Evolutionary conservation across 2,113 vertebrate genomes (phyloP).

Genomic region (Nicator chloris): DNA sequence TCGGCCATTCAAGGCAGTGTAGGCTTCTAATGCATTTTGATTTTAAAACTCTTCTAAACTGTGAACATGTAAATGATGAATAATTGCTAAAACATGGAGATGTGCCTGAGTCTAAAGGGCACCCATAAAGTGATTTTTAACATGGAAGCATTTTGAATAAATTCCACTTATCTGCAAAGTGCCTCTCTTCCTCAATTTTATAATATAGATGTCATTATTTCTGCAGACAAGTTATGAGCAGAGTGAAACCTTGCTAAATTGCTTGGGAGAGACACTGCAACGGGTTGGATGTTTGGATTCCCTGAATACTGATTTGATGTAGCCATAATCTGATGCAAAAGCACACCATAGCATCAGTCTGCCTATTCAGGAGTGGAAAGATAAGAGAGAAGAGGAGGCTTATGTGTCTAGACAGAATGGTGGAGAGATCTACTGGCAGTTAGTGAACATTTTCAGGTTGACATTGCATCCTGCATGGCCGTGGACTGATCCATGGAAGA

Average conservation of each 20-base stretch:
- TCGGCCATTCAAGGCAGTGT: neutral
- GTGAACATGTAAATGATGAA: neutral
- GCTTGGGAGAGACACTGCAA: neutral
- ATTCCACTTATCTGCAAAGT: constrained; percentile 21
- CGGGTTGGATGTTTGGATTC: neutral
- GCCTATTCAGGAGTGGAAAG: neutral
- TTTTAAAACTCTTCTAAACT: neutral
- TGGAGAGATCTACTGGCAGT: neutral
- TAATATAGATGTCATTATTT: neutral
- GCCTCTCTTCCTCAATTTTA: neutral
- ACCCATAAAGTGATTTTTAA: neutral
- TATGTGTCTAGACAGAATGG: neutral
- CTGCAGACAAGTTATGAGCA: constrained; percentile 1
- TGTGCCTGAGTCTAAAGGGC: constrained; percentile 3
- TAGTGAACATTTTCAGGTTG: neutral
- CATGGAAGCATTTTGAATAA: neutral
- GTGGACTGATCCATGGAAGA: neutral
- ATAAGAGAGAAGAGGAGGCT: accelerated
- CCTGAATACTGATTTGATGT: neutral
- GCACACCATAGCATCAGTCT: neutral
- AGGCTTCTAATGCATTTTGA: neutral
- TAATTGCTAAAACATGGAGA: neutral
- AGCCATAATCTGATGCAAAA: neutral
- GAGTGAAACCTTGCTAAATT: neutral
- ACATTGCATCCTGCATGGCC: neutral